A percentile compares a stretch with the other conserved stretches of the same genome.
These are phyloP conservation scores for Tetranychus urticae DNA, from an alignment of 1,140 invertebrate species.

Conservation along the genomic window DNA sequence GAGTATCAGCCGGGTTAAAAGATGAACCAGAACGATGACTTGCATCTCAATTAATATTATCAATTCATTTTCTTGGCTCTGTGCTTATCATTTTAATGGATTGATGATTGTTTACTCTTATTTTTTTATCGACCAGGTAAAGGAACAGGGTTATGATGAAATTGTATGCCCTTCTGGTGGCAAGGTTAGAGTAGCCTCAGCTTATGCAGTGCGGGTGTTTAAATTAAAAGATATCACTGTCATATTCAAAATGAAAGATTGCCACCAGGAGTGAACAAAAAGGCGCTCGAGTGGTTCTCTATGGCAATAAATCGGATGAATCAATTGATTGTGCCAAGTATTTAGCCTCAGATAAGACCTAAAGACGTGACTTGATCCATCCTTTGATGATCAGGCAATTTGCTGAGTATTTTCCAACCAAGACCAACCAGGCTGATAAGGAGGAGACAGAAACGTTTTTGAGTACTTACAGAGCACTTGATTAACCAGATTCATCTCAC, in stretches of 20 bases:
- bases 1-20: too few relatives aligned
- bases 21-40: too few relatives aligned
- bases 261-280: conserved; percentile 19
- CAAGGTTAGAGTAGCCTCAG: conserved; percentile 29
- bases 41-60: too few relatives aligned
- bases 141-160: conserved; percentile 18
- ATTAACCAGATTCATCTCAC: too few relatives aligned
- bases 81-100: background rate
- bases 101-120: background rate
- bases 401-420: background rate
- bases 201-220: conserved; percentile 22
- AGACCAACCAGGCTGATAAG: too few relatives aligned
- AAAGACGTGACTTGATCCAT: conserved; percentile 14
- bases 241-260: conserved; percentile 21
- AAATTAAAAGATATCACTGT: conserved; percentile 22
- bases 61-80: too few relatives aligned
- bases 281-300: conserved; percentile 18
- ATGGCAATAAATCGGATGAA: conserved; percentile 24
- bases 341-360: conserved; percentile 13
- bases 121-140: conserved; percentile 15
- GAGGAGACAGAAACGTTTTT: too few relatives aligned
- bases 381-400: conserved; percentile 1
- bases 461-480: too few relatives aligned
- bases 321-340: conserved; percentile 22
- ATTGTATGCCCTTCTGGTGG: conserved; percentile 28